Percentiles rank a stretch among this genome's conserved stretches.
phyloP scores from a whole-genome alignment of 2,888 invertebrate species.

The Cataglyphis cursor region DNA sequence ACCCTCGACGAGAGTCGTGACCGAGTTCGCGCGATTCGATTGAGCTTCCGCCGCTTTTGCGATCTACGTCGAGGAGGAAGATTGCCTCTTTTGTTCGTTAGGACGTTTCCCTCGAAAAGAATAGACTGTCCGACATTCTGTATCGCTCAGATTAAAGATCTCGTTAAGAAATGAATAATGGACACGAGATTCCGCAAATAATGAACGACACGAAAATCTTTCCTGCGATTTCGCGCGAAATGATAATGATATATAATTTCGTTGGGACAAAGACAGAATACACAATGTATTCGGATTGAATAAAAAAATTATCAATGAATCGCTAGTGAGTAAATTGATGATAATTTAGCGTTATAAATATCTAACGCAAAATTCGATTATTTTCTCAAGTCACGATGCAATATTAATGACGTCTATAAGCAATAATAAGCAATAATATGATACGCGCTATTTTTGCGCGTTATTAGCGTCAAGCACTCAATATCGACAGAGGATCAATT shows the following conservation, averaged over 20 bases:
- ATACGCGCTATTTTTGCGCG: constrained; percentile 27
- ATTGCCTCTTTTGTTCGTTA: constrained; percentile 52
- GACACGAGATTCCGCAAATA: constrained; percentile 37
- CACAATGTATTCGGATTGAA: neutral
- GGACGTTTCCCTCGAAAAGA: constrained; percentile 46
- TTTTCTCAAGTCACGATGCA: neutral
- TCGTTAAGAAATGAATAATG: constrained; percentile 53
- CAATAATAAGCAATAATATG: constrained; percentile 35
- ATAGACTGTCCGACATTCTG: constrained; percentile 36
- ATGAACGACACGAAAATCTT: constrained; percentile 18
- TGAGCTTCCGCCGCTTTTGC: constrained; percentile 68
- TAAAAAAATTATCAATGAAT: neutral
- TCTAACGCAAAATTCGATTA: neutral
- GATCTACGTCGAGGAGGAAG: constrained; percentile 58
- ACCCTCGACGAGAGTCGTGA: constrained; percentile 69
- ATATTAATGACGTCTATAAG: constrained; percentile 47
- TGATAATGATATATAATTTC: constrained; percentile 30
- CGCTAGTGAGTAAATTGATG: neutral
- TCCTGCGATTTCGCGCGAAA: constrained; percentile 12
- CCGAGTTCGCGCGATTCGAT: constrained; percentile 68
- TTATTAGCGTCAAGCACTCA: constrained; percentile 38
- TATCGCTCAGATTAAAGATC: constrained; percentile 49
- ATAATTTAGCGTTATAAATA: constrained; percentile 13
- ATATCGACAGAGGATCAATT: constrained; percentile 50
- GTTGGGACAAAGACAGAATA: neutral